Evolutionary conservation across 2,797 vertebrate genomes (phyloP).

Genomic region (Alcedo quadribrachys): DNA sequence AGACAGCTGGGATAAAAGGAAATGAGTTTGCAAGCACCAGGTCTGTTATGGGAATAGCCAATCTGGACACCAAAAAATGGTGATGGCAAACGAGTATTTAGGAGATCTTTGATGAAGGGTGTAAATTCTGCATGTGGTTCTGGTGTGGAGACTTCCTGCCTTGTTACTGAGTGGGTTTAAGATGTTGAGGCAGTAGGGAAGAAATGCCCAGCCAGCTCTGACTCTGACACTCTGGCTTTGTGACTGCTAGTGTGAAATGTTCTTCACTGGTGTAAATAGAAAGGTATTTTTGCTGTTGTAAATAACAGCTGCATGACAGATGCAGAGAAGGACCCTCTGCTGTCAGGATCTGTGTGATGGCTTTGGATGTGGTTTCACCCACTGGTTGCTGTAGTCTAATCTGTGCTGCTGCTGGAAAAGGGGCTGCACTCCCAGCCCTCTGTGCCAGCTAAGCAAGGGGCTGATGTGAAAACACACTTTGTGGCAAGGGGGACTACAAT

Average conservation of each 20-base stretch:
- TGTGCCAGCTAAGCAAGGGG: background rate
- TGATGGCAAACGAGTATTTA: background rate
- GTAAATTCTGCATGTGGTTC: background rate
- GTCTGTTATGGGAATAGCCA: background rate
- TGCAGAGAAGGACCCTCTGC: background rate
- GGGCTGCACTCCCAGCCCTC: background rate
- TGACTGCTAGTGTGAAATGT: background rate
- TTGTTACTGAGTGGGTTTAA: background rate
- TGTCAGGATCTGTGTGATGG: background rate
- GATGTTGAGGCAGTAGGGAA: background rate
- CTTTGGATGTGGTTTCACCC: background rate
- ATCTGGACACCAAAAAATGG: background rate
- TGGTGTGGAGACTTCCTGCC: background rate
- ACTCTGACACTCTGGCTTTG: background rate
- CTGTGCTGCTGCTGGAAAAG: background rate
- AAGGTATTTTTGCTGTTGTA: background rate
- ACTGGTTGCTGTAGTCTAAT: background rate
- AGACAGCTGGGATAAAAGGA: no score
- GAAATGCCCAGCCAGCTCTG: background rate
- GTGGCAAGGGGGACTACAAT: rapidly evolving
- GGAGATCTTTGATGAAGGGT: background rate
- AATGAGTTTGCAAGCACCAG: background rate
- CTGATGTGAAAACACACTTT: background rate
- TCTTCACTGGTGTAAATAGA: background rate
- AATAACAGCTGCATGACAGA: background rate